Evolutionary conservation across 2,888 invertebrate genomes (phyloP).

Genomic region (Hypsopygia costalis): DNA sequence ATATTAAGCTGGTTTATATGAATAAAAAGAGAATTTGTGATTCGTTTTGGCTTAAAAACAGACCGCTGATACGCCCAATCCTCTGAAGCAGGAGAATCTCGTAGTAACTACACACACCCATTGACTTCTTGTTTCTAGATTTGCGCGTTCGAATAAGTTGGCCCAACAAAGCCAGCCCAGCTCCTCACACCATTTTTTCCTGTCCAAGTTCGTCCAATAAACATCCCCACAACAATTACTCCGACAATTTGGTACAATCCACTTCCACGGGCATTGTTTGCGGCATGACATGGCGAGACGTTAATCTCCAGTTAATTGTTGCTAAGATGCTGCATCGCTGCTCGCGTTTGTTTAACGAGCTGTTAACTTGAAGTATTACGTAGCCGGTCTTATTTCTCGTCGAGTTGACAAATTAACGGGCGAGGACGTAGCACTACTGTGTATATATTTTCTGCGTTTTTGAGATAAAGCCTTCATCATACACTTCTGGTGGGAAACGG

Average conservation of each 20-base stretch:
- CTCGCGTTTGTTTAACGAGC: slow-evolving; percentile 54
- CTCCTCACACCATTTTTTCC: too few species aligned
- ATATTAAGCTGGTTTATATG: too few species aligned
- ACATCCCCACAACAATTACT: slow-evolving; percentile 14
- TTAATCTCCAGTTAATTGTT: slow-evolving; percentile 63
- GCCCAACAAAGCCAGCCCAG: too few species aligned
- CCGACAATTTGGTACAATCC: slow-evolving; percentile 10
- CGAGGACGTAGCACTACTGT: slow-evolving; percentile 14
- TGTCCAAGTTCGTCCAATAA: background rate
- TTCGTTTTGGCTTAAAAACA: too few species aligned
- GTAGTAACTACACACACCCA: too few species aligned
- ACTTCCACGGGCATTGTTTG: slow-evolving; percentile 31
- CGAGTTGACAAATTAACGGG: slow-evolving; percentile 21
- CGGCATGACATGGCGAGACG: slow-evolving; percentile 46
- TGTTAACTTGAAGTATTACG: slow-evolving; percentile 59
- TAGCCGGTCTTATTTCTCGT: slow-evolving; percentile 21
- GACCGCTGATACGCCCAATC: too few species aligned
- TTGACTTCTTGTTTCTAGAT: too few species aligned
- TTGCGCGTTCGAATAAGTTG: too few species aligned
- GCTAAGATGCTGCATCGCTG: slow-evolving; percentile 38
- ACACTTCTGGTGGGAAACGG: too few species aligned
- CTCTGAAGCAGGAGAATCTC: too few species aligned
- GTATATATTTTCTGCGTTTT: slow-evolving; percentile 1
- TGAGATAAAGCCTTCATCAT: background rate
- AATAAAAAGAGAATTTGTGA: too few species aligned